Percentiles rank a stretch among this genome's conserved stretches.
These are phyloP conservation scores for Rana temporaria DNA, from an alignment of 2,113 vertebrate genomes.

Conservation along the genomic window DNA sequence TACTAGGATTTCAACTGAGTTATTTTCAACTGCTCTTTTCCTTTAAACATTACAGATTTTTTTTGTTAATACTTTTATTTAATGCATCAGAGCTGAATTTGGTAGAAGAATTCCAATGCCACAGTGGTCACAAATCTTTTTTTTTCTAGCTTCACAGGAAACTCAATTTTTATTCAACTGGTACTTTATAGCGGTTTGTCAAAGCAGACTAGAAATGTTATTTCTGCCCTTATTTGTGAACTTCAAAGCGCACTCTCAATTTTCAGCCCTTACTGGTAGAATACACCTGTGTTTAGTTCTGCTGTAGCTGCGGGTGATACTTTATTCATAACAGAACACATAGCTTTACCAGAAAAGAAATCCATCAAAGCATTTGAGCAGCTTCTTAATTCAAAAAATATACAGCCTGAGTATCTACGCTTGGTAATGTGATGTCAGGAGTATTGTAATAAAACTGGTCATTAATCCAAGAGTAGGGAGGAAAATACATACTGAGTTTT, in stretches of 20 bases:
- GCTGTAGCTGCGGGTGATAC: neutral
- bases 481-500: no score
- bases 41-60: conserved; percentile 25
- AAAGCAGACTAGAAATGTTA: neutral
- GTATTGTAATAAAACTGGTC: neutral
- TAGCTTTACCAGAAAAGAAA: neutral
- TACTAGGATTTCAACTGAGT: conserved; percentile 33
- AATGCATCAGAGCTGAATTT: conserved; percentile 42
- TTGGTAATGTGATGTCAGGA: neutral
- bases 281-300: conserved; percentile 1
- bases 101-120: neutral
- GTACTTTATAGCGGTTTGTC: conserved; percentile 4
- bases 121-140: conserved; percentile 21
- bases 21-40: conserved; percentile 20
- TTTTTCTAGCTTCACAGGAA: conserved; percentile 16
- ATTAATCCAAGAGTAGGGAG: neutral
- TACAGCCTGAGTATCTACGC: no score
- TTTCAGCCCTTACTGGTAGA: neutral
- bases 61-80: conserved; percentile 12
- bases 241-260: conserved; percentile 9
- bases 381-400: neutral
- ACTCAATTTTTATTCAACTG: conserved; percentile 14
- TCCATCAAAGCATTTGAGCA: neutral
- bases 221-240: conserved; percentile 3
- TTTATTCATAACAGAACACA: conserved; percentile 7